A percentile compares a stretch with the other conserved stretches of the same genome.
Evolutionary conservation across 1,140 invertebrate genomes (phyloP).

Genomic region (Eumeta japonica): DNA sequence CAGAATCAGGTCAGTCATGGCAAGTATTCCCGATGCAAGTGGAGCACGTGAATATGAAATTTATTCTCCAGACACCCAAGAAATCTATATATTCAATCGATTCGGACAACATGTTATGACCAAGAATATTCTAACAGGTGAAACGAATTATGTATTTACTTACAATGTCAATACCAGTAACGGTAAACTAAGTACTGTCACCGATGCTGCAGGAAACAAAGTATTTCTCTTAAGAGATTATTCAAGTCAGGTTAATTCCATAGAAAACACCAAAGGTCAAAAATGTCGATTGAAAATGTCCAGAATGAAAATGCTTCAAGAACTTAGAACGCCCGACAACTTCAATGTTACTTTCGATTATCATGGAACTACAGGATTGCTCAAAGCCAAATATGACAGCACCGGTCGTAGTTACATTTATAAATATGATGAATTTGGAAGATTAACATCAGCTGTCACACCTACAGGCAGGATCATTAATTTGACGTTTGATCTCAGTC

Average conservation of each 20-base stretch:
- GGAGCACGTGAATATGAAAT: constrained; percentile 87
- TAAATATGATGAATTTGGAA: constrained; percentile 92
- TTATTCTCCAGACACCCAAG: constrained; percentile 91
- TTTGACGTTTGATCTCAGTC: constrained; percentile 81
- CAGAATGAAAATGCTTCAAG: constrained; percentile 84
- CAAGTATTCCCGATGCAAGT: constrained; percentile 85
- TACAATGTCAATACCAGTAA: constrained; percentile 97
- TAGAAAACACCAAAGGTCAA: constrained; percentile 91
- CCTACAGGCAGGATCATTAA: constrained; percentile 88
- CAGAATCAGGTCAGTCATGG: constrained; percentile 86
- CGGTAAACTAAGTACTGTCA: constrained; percentile 88
- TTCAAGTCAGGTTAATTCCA: constrained; percentile 85
- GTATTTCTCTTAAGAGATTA: constrained; percentile 86
- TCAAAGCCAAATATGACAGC: constrained; percentile 86
- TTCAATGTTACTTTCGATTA: constrained; percentile 93
- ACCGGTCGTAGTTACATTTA: constrained; percentile 91
- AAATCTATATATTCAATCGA: constrained; percentile 93
- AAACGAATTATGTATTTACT: constrained; percentile 87
- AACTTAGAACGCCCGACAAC: constrained; percentile 86
- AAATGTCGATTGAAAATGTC: constrained; percentile 88
- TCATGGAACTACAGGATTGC: constrained; percentile 80
- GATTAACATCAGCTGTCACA: constrained; percentile 84
- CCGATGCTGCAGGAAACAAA: constrained; percentile 92
- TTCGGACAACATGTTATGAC: constrained; percentile 94
- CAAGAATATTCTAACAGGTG: constrained; percentile 88